A percentile compares a stretch with the other conserved stretches of the same genome.
phyloP scores from a whole-genome alignment of 2,113 vertebrate genomes.

The Rhinopomastus cyanomelas region DNA sequence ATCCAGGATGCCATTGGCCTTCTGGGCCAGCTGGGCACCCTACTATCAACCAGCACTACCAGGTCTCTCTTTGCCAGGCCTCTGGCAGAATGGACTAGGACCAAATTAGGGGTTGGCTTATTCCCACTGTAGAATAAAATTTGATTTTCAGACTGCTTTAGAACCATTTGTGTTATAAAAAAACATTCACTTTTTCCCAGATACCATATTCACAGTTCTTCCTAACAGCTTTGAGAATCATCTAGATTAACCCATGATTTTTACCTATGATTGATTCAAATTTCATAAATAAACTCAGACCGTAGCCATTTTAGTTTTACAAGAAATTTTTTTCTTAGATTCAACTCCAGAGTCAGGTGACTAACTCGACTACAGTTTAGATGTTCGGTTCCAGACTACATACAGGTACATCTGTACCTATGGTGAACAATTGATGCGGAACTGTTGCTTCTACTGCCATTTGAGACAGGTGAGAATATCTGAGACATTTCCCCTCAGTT shows the following conservation, averaged over 20 bases:
- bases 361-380: neutral
- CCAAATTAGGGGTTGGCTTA: slow-evolving; percentile 9
- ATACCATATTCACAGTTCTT: neutral
- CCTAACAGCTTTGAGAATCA: neutral
- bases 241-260: neutral
- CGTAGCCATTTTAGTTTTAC: neutral
- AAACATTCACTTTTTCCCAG: neutral
- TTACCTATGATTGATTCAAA: neutral
- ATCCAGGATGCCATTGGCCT: too few relatives aligned
- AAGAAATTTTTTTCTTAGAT: neutral
- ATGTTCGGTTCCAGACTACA: neutral
- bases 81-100: neutral
- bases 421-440: fast-evolving
- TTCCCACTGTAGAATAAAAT: slow-evolving; percentile 19
- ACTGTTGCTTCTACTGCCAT: neutral
- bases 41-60: too few relatives aligned
- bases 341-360: neutral
- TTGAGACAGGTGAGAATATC: neutral
- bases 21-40: too few relatives aligned
- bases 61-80: too few relatives aligned
- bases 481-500: too few relatives aligned
- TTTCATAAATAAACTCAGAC: neutral
- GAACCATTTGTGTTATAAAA: neutral
- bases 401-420: fast-evolving
- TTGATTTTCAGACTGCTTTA: neutral